Percentiles rank a stretch among this genome's conserved stretches.
Conservation (phyloP, 2,797 vertebrate species). For the Chiloscyllium punctatum region DNA sequence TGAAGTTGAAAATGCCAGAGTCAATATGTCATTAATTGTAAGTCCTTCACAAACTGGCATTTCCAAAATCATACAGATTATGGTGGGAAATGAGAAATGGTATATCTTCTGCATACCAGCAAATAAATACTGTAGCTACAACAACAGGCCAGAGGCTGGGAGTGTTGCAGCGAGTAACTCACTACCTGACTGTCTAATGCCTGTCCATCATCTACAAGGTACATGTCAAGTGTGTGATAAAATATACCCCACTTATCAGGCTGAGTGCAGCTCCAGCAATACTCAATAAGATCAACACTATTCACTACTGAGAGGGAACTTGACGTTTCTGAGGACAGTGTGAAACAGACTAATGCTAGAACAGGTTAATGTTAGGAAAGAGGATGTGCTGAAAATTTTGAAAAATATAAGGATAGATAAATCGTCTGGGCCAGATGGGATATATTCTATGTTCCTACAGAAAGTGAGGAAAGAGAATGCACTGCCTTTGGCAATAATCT, state of each 20-base stretch:
- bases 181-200: background rate
- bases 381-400: too few species aligned
- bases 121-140: background rate
- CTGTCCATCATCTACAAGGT: background rate
- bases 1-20: background rate
- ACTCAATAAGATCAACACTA: background rate
- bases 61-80: background rate
- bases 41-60: background rate
- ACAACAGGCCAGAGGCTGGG: background rate
- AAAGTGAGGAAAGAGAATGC: too few species aligned
- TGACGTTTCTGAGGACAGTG: too few species aligned
- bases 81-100: background rate
- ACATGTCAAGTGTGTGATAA: background rate
- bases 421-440: too few species aligned
- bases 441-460: too few species aligned
- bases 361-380: too few species aligned
- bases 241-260: background rate
- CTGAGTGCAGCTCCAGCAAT: too few species aligned
- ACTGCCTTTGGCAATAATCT: too few species aligned
- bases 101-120: background rate
- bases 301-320: background rate
- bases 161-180: too few species aligned
- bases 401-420: too few species aligned
- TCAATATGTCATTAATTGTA: background rate
- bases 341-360: too few species aligned